Evolutionary conservation across 2,888 invertebrate genomes (phyloP).

Genomic region (Himalopsyche kuldschensis): DNA sequence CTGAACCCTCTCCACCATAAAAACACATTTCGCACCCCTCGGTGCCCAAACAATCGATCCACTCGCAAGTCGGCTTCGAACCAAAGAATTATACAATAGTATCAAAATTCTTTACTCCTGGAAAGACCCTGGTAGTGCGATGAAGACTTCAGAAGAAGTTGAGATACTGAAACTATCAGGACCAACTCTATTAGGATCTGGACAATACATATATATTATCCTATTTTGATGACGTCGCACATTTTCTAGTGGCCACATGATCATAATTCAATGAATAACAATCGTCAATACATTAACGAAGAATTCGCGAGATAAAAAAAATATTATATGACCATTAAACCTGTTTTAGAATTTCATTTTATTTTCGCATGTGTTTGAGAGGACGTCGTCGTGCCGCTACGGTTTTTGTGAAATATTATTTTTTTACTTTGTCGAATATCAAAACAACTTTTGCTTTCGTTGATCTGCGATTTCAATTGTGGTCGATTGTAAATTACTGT

Average conservation of each 20-base stretch:
- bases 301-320: background rate
- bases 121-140: no score
- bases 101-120: no score
- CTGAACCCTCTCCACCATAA: no score
- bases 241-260: background rate
- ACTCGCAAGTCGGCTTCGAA: no score
- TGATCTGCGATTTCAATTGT: background rate
- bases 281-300: background rate
- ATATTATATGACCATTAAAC: background rate
- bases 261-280: background rate
- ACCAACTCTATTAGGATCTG: no score
- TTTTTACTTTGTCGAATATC: background rate
- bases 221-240: no score
- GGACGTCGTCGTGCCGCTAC: background rate
- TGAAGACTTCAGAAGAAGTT: no score
- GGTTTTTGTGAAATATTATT: background rate
- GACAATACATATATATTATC: no score
- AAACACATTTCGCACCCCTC: no score
- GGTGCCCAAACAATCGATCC: no score
- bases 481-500: background rate
- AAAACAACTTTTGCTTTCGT: constrained; percentile 14
- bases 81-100: no score
- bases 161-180: no score
- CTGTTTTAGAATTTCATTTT: background rate
- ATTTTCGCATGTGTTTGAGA: background rate